Base-by-base conservation (phyloP, 2,797 vertebrate genomes). In the Rhinichthys osculus region DNA sequence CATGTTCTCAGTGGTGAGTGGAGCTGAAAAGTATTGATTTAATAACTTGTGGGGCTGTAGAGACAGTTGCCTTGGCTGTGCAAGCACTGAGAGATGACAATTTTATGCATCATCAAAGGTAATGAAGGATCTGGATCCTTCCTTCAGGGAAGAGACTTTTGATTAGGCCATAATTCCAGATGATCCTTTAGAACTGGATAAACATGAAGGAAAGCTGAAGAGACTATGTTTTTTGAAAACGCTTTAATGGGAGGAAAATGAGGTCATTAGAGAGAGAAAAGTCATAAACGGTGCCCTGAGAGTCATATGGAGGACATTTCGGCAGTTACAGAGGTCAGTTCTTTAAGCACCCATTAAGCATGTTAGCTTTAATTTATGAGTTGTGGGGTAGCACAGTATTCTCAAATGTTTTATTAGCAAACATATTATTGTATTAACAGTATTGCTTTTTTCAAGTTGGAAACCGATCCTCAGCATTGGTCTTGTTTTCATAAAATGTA, bases 11-110 rank as follows among this genome's bases (percentile, higher is more conserved):
- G 4, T 35, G 69, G 70, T 54, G 27, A 27, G 64, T 73, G 73
- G 54, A 87, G 70, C 82, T 88, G 88, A 87, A 88, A 86, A 86
- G 84, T 84, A 71, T 83, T 87, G 85, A 90, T 90, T 89, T 89
- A 91, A 89, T 88, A 87, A 87, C 80, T 79, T 59, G n/a, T 21
- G 33, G 35, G 27, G 70, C 59, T 76, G 78, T 85, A 84, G 57
- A 87, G 86, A 88, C 85, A 85, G 80, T 64, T 72, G 74, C 78
- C 69, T 84, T 62, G 59, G 79, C 14, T 33, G 66, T 64, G 54
- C 69, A 16, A 79, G 77, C 38, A 35, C 59, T 78, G 77, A 79
- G 30, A 82, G 80, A 81, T 73, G 47, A 59, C 54, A 64, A 64
- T 82, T 86, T 84, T 83, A 66, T 76, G 78, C 84, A 82, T 79